phyloP scores from a whole-genome alignment of 2,113 vertebrate species.

The Myiagra hebetior region DNA sequence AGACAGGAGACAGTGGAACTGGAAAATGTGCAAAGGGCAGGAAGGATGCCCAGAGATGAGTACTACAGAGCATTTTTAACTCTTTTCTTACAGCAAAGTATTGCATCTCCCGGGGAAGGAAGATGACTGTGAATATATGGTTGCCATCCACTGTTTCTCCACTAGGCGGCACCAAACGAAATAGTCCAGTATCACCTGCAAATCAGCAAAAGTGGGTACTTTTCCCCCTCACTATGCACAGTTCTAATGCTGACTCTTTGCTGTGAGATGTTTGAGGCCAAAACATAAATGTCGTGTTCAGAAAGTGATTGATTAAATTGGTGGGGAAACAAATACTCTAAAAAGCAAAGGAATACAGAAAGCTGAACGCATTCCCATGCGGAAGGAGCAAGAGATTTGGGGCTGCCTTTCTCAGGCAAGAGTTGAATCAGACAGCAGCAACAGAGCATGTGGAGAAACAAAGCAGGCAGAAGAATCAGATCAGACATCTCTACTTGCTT shows the following conservation, averaged over 20 bases:
- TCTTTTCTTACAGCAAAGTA: not conserved
- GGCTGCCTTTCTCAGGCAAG: not conserved
- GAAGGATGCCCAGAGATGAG: not conserved
- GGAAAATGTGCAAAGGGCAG: not conserved
- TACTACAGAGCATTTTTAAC: not conserved
- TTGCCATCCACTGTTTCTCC: constrained; percentile 1
- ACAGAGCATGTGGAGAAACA: not conserved
- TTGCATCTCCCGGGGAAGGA: not conserved
- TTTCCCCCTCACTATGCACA: not conserved
- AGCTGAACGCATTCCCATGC: not conserved
- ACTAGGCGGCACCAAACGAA: constrained; percentile 30
- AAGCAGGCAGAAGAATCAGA: not conserved
- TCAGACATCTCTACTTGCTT: not conserved
- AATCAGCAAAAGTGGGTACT: not conserved
- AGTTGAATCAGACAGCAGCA: not conserved
- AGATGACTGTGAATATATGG: not conserved
- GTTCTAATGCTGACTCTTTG: not conserved
- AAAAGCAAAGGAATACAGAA: accelerated
- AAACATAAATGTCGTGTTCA: not conserved
- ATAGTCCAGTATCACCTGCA: not conserved
- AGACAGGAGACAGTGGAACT: not conserved
- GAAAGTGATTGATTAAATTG: not conserved
- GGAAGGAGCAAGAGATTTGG: not conserved
- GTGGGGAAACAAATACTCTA: not conserved
- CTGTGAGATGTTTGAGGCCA: not conserved